Base-by-base conservation (phyloP, 2,888 invertebrate genomes). In the Eueremaeus valkanovi region DNA sequence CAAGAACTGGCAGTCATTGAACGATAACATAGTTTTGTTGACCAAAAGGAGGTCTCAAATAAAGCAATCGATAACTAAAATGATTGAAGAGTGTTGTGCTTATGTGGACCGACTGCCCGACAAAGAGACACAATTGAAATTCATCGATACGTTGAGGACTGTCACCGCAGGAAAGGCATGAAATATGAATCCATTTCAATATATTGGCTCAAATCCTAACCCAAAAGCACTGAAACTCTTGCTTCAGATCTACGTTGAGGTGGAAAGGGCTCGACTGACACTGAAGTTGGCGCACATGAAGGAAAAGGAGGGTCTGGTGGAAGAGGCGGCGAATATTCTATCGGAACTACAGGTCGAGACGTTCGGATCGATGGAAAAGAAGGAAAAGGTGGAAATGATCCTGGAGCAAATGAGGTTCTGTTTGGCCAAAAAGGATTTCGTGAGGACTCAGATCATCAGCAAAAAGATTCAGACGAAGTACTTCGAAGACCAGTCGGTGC, bases 351-450 rank as follows among this genome's bases (percentile, higher is more conserved):
- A 93, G 84, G 89, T 92, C 13, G 99, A 99, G 85, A 99, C 99
- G 0, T 99, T 95, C 82, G 99, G 99, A 3, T 96, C 97, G 0
- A 99, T 99, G 99, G 95, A 96, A 78, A 94, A 95, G 83, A 88
- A 92, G 75, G 99, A 99, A 84, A 97, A 96, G 85, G 87, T 98
- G 1, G 95, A 97, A 81, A 87, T 98, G 55, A 95, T 99, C 79
- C 85, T 99, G 79, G 98, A 99, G 84, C 99, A 99, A 85, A 99
- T 99, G 97, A 88, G 99, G 76, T 86, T 98, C 11, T 98, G 98
- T 83, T 85, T 99, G 73, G 91, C 93, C 0, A 95, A 94, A 82
- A 92, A 95, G 81, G 99, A 99, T 84, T 97, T 92, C 83, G 90
- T 98, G 78, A 90, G 98, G 33, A 97, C 97, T 8, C 96, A 97